Base-by-base conservation (phyloP, 2,113 vertebrate species). In the Sprattus sprattus region DNA sequence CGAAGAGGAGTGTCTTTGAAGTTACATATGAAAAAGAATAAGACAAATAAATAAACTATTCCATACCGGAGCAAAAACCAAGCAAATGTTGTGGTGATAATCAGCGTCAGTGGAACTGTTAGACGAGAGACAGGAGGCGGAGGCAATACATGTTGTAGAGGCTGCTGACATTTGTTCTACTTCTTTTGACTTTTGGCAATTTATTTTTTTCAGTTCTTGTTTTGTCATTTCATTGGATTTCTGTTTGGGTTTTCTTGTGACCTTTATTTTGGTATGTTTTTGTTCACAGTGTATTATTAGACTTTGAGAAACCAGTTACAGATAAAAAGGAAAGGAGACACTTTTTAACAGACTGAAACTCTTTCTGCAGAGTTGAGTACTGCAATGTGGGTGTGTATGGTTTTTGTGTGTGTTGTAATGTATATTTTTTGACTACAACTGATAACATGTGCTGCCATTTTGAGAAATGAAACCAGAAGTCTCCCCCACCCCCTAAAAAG, bases 1-100 rank as follows among this genome's bases (percentile, higher is more conserved):
- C 22, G 64, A 67, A n/a, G 64, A 28, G 64, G 28, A 78, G 71
- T 78, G 15, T 32, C 39, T 75, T 78, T 49, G 28, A 64, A 82
- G 57, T 84, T 71, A 39, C 45, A 83, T 67, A 87, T 52, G 15
- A 39, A 22, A 49, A 50, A 78, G 78, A 84, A 47, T 28, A 45
- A 57, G 45, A 81, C 57, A 83, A 67, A 83, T 80, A 88, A 81
- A 82, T 80, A 89, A 93, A 93, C 88, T 52, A 54, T 89, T 49
- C 89, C 87, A 16, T 78, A 91, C 86, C 90, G 90, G 90, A 94
- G 94, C 95, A 95, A 93, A 92, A 95, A 95, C 89, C 89, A 95
- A 94, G 91, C 93, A 93, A 93, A 94, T 95, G 93, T 91, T 92
- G 92, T 93, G 92, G 92, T 90, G 94, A 95, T 95, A 95, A 94